phyloP scores from a whole-genome alignment of 2,797 vertebrate species.

The Dallia pectoralis region DNA sequence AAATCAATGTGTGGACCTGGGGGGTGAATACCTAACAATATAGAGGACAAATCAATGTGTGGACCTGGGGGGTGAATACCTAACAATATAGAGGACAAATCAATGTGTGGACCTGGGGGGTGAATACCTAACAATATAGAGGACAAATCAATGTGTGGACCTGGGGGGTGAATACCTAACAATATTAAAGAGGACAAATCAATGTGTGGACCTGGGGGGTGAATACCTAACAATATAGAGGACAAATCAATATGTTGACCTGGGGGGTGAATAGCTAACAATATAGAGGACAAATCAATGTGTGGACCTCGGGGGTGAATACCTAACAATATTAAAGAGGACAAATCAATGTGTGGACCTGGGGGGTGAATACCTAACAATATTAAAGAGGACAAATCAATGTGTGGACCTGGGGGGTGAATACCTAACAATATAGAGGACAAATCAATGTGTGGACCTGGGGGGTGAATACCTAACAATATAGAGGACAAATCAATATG shows the following conservation, averaged over 20 bases:
- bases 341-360: slow-evolving; percentile 86
- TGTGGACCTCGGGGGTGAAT: slow-evolving; percentile 93
- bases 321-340: slow-evolving; percentile 65
- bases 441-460: slow-evolving; percentile 89
- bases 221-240: slow-evolving; percentile 73
- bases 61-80: slow-evolving; percentile 93
- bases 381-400: slow-evolving; percentile 52
- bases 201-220: slow-evolving; percentile 93
- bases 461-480: slow-evolving; percentile 84
- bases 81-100: slow-evolving; percentile 41
- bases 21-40: slow-evolving; percentile 82
- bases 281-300: slow-evolving; percentile 51
- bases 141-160: slow-evolving; percentile 83
- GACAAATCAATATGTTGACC: slow-evolving; percentile 84
- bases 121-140: slow-evolving; percentile 76
- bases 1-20: slow-evolving; percentile 92
- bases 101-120: slow-evolving; percentile 93
- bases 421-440: slow-evolving; percentile 68
- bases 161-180: slow-evolving; percentile 89
- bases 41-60: slow-evolving; percentile 70
- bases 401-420: slow-evolving; percentile 91
- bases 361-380: slow-evolving; percentile 87
- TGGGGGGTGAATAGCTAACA: slow-evolving; percentile 87
- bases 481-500: slow-evolving; percentile 47
- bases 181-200: background rate